Evolutionary conservation across 2,888 invertebrate genomes (phyloP), one percentile per base, ranked within the genome.

Genomic region (Andrena bicolor): DNA sequence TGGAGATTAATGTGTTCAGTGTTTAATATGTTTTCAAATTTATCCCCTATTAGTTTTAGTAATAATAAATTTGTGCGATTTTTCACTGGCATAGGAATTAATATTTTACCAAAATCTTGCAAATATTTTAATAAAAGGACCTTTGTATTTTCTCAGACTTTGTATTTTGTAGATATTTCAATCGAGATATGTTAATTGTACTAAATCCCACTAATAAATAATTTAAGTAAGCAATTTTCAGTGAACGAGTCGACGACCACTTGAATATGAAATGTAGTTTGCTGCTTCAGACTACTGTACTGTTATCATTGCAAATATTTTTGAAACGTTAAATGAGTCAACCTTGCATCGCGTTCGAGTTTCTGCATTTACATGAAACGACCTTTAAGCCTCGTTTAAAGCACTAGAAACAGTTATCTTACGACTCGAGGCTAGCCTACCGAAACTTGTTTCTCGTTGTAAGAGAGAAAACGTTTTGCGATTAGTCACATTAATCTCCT

Each of bases 241-340:
- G 8, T 28, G 26, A 58, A n/a, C 28, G 10, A 30, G 6, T 61
- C 30, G 30, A 28, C 10, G 6, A 30, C 1, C 13, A 51, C n/a
- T 30, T 20, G n/a, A 51, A 51, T 13, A 30, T 16, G 4, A 32
- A 49, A 28, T 49, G 16, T 20, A 23, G 23, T 13, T 23, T 10
- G 28, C n/a, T 26, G 3, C 7, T 13, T n/a, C 53, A 10, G 48
- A 63, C 35, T 16, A 30, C 5, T 2, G 16, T 26, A 26, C n/a
- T 13, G 23, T 63, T 72, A 63, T 72, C 72, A 63, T 16, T 35
- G 63, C 26, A 32, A 72, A 60, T 23, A 58, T 65, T 74, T 74
- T 65, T 48, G 56, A 74, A 65, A 41, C 30, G 41, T 41, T 10
- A 20, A 65, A 48, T 56, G 58, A 58, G 48, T 65, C 58, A 65